Evolutionary conservation across 2,888 invertebrate genomes (phyloP), one percentile per base, ranked within the genome.

Genomic region (Phortica magna): DNA sequence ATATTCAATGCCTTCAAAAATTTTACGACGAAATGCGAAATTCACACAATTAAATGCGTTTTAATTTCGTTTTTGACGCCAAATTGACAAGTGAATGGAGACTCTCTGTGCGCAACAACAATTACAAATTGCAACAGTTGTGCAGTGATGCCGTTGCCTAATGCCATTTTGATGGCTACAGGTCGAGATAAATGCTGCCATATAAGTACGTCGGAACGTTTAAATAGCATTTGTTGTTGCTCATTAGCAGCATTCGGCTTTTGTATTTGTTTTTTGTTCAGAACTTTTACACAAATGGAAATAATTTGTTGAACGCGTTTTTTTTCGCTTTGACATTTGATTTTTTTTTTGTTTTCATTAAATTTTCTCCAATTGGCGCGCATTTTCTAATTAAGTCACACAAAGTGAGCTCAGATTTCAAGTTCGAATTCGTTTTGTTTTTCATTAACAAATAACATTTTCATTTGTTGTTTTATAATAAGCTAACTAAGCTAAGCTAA

Each of bases 361-460:
- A 31, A 31, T 31, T 31, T 61, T 22, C 31, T 19, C 39, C 39
- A 12, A 12, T 19, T 64, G 14, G 22, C 61, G 61, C 48, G 14
- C 48, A 61, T 61, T 17, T 61, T 68, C 42, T 43, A 68, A 48
- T 48, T 43, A 10, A 19, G n/a, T 68, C n/a, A 43, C n/a, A 12
- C 9, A 19, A 59, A 22, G 10, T 42, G 17, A 39, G 64, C 43
- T 61, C 39, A 61, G 17, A 61, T 73, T 43, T 73, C 73, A 73
- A 73, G 61, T 61, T 43, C 48, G 64, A 39, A 59, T 22, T 59
- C 22, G 17, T 48, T 48, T 48, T 48, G 48, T 48, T 48, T 14
- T 9, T 14, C 14, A 12, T 48, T 48, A 48, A 48, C 14, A 12
- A 48, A 48, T 14, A 48, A 12, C 48, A 48, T 48, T 48, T 48